Evolutionary conservation across 2,888 invertebrate genomes (phyloP), one percentile per base, ranked within the genome.

Genomic region (Ashinkailepas kermadecensis): DNA sequence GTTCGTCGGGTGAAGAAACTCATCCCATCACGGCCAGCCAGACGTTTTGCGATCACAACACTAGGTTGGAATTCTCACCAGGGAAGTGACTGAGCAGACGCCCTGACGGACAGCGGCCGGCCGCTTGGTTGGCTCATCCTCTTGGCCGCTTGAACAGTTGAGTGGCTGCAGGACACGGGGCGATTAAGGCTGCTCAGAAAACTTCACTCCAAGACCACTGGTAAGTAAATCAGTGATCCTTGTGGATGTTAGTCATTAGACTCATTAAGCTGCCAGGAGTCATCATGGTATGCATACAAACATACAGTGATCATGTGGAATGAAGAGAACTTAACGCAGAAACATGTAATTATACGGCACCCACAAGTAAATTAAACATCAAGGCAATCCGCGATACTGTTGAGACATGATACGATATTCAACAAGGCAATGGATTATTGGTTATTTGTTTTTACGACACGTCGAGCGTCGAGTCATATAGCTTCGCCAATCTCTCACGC

Each of bases 81-180:
- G 91, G 85, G 95, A 94, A 84, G 96, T 96, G 80, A 97, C 96
- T 94, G 94, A 94, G 89, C 97, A 97, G 86, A 94, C 92, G 83
- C 97, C 97, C 85, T 95, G 92, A 82, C 94, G 92, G 84, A 99
- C 90, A 80, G 92, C 92, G 88, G 94, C 93, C 0, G 96, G 95
- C 88, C 95, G 92, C 90, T 97, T 98, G 84, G 95, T 93, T 85
- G 97, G 96, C 13, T 93, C 91, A 86, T 96, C 96, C 90, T 97
- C 99, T 99, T 81, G 99, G 99, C 85, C 96, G 92, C 89, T 96
- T 95, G 91, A 99, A 99, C 85, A 98, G 89, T 87, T 97, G 96
- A 83, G 95, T 94, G 1, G 98, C 99, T 96, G 90, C 39, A 83
- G 85, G 83, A 67, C 39, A 39, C 39, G 39, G 39, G 39, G 4